phyloP scores from a whole-genome alignment of 1,140 invertebrate species.

The Formica selysi region DNA sequence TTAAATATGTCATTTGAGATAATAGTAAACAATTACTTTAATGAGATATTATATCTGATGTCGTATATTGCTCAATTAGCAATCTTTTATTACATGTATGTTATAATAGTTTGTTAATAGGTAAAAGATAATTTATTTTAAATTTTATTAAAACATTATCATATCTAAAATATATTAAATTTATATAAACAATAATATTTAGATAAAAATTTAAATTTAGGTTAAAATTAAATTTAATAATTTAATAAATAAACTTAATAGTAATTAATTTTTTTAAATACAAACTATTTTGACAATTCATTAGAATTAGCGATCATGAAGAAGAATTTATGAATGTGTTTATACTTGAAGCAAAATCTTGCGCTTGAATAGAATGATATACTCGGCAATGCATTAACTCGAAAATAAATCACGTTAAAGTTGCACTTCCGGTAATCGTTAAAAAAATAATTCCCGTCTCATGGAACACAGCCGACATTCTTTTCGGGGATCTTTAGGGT shows the following conservation, averaged over 20 bases:
- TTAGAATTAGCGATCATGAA: neutral
- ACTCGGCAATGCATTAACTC: neutral
- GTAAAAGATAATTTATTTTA: neutral
- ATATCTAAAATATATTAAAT: neutral
- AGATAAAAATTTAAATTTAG: neutral
- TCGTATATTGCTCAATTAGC: neutral
- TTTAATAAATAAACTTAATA: neutral
- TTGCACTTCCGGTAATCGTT: neutral
- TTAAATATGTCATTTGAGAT: neutral
- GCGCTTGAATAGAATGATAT: neutral
- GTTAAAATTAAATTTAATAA: too few relatives aligned
- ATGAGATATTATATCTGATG: neutral
- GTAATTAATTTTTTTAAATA: neutral
- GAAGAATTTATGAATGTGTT: neutral
- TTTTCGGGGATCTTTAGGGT: neutral
- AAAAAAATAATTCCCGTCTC: conserved; percentile 27
- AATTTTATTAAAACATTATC: conserved; percentile 1
- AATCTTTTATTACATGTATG: neutral
- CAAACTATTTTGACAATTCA: neutral
- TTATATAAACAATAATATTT: neutral
- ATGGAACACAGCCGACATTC: neutral
- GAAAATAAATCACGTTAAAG: conserved; percentile 24
- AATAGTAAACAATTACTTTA: neutral
- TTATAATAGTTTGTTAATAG: conserved; percentile 1
- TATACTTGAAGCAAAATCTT: neutral